Evolutionary conservation across 1,140 invertebrate species (phyloP), one percentile per base, ranked within the genome.

Genomic region (Pissodes strobi): DNA sequence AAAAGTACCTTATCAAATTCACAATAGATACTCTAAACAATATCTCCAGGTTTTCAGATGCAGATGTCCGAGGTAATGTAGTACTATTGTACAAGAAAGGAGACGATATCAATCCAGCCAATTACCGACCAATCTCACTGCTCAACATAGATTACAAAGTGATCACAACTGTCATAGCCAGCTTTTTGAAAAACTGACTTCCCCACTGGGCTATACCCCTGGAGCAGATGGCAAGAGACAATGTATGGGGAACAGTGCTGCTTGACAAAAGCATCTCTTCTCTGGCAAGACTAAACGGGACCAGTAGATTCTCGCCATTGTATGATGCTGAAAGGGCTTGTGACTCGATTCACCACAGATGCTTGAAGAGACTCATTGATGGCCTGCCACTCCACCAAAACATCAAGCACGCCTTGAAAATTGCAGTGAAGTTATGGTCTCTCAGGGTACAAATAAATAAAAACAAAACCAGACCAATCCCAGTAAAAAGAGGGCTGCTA

Each of bases 51-150:
- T 34, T 68, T 39, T 25, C 39, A 41, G 62, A 65, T 22, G 19
- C 21, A 21, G 59, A 67, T 18, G 43, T 55, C 23, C 13, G 59
- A 10, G 60, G 45, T 19, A 58, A 27, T 12, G 38, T 69, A 23
- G 27, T 52, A 17, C 56, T 56, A 6, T 59, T 69, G 10, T 34
- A 67, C 48, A 69, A 69, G 43, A 69, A 67, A 37, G 52, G 68
- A 6, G 51, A 64, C 19, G 9, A 39, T 22, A 61, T n/a, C 2
- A 53, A 71, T 38, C 68, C 69, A 4, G 52, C 19, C 1, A 74
- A 74, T 34, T 72, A 72, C 43, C 30, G 71, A 18, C 71, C 71
- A 6, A 74, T 71, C 15, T 65, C 68, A 1, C 25, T 71, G 22
- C 59, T 58, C 15, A 67, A 67, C 38, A 62, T 45, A 8, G 67